Base-by-base conservation (phyloP, 2,888 invertebrate genomes). In the Notodonta ziczac region DNA sequence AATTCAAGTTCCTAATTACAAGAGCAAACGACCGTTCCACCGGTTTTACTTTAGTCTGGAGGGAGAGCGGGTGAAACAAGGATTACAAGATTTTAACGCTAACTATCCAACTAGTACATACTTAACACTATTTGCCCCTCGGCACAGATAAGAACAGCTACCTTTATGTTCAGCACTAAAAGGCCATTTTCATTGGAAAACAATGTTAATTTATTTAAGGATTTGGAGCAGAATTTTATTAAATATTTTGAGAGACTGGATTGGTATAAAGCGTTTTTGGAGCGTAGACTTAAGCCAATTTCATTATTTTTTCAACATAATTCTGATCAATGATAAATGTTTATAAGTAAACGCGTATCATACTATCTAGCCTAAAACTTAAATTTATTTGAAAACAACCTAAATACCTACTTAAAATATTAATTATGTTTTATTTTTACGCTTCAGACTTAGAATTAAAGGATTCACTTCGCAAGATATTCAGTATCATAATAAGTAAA, bases 151-250 rank as follows among this genome's bases (percentile, higher is more conserved):
- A 69, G 62, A 56, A 63, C 54, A 61, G 24, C 24, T 51, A 56
- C 67, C 65, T 60, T 65, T 59, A 69, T 58, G 56, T 40, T 67
- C 53, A 65, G 59, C 73, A 72, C 61, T 65, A 58, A 57, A 67
- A 10, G 50, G 54, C 16, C 16, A 56, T 55, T 60, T 60, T 59
- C 64, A 53, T 58, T 56, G 51, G 10, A 12, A 50, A 66, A 66
- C 60, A 59, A 56, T 56, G 24, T 50, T 61, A 56, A 55, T n/a
- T 24, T 66, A 53, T 52, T 4, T n/a, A 4, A n/a, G 13, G 13
- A 46, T 13, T 46, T 46, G 0, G n/a, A 46, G n/a, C 46, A n/a
- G 5, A 46, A 5, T 6, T n/a, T 46, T 10, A 46, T 10, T 5
- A 42, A 42, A 42, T 42, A 4, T 42, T 42, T 42, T 42, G 0